Conservation (phyloP, 2,797 vertebrate species). For the Pantherophis alleghaniensis region DNA sequence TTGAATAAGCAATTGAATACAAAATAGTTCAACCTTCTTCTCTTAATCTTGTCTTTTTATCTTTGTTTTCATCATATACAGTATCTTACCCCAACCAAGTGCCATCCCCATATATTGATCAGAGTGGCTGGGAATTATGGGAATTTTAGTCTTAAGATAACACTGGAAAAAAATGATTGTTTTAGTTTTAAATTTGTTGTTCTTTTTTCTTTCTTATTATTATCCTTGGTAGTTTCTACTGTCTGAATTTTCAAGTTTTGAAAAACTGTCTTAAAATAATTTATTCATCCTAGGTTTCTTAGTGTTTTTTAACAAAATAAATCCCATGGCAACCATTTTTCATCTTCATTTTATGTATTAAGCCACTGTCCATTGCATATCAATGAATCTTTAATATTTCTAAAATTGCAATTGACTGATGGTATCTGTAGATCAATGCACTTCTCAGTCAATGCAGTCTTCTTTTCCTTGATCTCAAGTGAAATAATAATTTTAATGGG, state of each 20-base stretch:
- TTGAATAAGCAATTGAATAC: neutral
- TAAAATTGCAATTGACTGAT: constrained; percentile 1
- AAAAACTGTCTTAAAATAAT: neutral
- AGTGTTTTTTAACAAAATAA: neutral
- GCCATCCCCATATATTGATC: neutral
- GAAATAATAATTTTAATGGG: neutral
- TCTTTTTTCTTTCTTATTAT: neutral
- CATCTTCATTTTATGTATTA: neutral
- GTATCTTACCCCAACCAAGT: neutral
- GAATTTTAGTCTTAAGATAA: neutral
- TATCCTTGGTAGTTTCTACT: neutral
- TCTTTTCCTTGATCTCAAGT: neutral
- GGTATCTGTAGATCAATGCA: neutral
- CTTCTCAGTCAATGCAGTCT: neutral
- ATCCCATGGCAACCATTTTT: neutral
- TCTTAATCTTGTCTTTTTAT: neutral
- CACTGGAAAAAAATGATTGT: neutral
- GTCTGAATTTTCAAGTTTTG: neutral
- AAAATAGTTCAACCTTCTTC: neutral
- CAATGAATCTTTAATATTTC: neutral
- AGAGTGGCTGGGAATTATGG: neutral
- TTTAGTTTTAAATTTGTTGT: neutral
- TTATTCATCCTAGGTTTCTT: neutral
- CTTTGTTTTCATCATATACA: neutral
- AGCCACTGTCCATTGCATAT: neutral